Evolutionary conservation across 2,113 vertebrate genomes (phyloP).

Genomic region (Mystacornis crossleyi): DNA sequence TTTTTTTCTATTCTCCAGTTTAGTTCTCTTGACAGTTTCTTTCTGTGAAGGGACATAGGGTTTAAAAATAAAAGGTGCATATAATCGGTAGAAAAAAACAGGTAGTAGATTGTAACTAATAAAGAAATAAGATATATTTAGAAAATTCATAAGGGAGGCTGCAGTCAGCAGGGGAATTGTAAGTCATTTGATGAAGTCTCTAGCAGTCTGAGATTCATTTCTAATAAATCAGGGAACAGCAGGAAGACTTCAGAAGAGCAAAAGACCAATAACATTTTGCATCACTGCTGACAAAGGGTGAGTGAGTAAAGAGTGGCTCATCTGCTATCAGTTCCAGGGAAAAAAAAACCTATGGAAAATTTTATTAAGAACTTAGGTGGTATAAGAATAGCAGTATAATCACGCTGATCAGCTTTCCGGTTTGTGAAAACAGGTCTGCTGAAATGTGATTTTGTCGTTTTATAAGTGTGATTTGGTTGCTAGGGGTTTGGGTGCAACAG

Average conservation of each 20-base stretch:
- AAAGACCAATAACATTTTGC: not conserved
- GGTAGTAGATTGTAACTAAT: not conserved
- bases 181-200: not conserved
- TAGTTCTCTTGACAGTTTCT: not conserved
- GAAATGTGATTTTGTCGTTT: not conserved
- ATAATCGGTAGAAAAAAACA: not conserved
- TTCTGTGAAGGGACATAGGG: not conserved
- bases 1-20: not conserved
- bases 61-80: constrained; percentile 20
- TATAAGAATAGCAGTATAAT: not conserved
- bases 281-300: not conserved
- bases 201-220: not conserved
- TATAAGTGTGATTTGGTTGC: not conserved
- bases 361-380: not conserved
- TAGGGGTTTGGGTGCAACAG: not conserved
- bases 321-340: not conserved
- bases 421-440: not conserved
- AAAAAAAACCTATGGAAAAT: not conserved
- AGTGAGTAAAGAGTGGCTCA: not conserved
- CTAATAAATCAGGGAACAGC: not conserved
- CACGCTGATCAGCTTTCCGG: not conserved
- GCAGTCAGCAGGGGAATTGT: not conserved
- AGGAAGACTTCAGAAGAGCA: not conserved
- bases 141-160: not conserved
- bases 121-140: constrained; percentile 5